A percentile compares a stretch with the other conserved stretches of the same genome.
phyloP scores from a whole-genome alignment of 2,797 vertebrate genomes.

The Hyperoplus lanceolatus region DNA sequence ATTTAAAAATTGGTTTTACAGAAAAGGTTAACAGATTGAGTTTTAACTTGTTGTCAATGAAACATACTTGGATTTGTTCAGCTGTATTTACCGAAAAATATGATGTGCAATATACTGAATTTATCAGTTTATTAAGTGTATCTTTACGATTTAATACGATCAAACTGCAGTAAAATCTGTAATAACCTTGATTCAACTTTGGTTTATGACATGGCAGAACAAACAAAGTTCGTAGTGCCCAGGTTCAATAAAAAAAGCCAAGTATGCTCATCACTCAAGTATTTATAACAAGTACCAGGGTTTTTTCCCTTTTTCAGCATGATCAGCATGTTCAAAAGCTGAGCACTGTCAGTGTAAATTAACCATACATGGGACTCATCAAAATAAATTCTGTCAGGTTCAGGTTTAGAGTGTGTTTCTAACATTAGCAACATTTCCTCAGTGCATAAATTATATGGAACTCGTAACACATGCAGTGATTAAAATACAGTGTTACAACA shows the following conservation, averaged over 20 bases:
- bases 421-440: not conserved
- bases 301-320: not conserved
- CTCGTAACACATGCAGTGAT: not conserved
- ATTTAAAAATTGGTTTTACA: not conserved
- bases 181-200: too few species aligned
- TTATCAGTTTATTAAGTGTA: not conserved
- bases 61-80: too few species aligned
- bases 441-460: not conserved
- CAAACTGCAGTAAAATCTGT: too few species aligned
- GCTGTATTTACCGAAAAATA: too few species aligned
- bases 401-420: not conserved
- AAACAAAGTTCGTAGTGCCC: too few species aligned
- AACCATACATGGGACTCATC: not conserved
- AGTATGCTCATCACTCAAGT: not conserved
- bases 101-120: not conserved
- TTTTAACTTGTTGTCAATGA: not conserved
- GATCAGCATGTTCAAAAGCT: not conserved
- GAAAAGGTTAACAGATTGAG: not conserved
- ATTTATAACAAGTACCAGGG: not conserved
- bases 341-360: not conserved
- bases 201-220: too few species aligned
- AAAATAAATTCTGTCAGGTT: not conserved
- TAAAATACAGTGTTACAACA: slow-evolving; percentile 2
- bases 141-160: not conserved
- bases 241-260: too few species aligned